Base-by-base conservation (phyloP, 2,113 vertebrate species). In the Serinus canaria region DNA sequence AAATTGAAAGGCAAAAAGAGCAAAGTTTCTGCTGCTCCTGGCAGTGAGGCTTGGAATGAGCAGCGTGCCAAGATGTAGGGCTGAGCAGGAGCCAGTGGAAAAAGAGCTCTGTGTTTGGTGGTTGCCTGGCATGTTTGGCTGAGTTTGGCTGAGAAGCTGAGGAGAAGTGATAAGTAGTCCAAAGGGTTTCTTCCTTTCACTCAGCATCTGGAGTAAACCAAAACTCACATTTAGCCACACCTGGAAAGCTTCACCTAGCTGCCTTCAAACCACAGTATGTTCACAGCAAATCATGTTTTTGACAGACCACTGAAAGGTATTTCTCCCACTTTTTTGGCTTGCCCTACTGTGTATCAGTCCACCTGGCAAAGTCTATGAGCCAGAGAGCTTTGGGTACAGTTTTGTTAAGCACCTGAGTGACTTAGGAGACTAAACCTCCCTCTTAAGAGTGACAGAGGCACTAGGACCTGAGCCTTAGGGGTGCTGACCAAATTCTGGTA, bases 81-180 rank as follows among this genome's bases (percentile, higher is more conserved):
- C 79, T 83, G 83, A 97, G 84, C 85, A 95, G 91, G 95, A 96
- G 94, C 90, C 91, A 74, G 58, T 59, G 89, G 87, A 77, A 92
- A 95, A 95, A 94, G 85, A 97, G 74, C 58, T 90, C 79, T 91
- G 69, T 84, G 47, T 87, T 95, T 92, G 88, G 83, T 96, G 89
- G 78, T 80, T 80, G 64, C 64, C 46, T 82, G 79, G 80, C 75
- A 70, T 31, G 73, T 82, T 75, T 79, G 84, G 91, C 56, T 95
- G 69, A 84, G 63, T 96, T 92, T 94, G 76, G 79, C 52, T 76
- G 89, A 89, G 90, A 87, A 94, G 79, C 83, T 92, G 70, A 80
- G 53, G 43, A 69, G 63, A 85, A 90, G 44, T 24, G 44, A 84
- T 67, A 75, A 90, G 83, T 74, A 70, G 39, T 82, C 85, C 47